A percentile compares a stretch with the other conserved stretches of the same genome.
Conservation (phyloP, 1,140 invertebrate species). For the Drosophila lowei region DNA sequence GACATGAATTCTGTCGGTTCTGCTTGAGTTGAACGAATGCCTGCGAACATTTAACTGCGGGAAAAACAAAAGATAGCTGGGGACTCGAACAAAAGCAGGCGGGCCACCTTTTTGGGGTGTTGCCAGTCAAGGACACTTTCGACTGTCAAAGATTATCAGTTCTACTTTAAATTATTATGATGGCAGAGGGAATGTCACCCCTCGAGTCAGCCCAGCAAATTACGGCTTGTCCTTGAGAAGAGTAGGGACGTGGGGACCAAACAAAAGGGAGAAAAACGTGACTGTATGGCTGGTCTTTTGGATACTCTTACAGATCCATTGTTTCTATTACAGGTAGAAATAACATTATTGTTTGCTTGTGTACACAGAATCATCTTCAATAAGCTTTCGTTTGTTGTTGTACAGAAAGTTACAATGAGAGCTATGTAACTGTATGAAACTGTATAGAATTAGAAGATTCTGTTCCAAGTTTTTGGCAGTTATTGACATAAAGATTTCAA, state of each 20-base stretch:
- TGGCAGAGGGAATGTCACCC: conserved; percentile 36
- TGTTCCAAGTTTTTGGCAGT: too few species aligned
- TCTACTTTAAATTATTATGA: conserved; percentile 64
- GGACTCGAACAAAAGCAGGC: neutral
- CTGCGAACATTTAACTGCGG: too few species aligned
- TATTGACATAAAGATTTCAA: too few species aligned
- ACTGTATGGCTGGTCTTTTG: neutral
- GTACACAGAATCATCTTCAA: too few species aligned
- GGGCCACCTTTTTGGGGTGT: conserved; percentile 36
- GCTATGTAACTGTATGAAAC: too few species aligned
- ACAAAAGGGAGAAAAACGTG: neutral
- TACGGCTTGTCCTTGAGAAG: conserved; percentile 44
- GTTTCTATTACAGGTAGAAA: too few species aligned
- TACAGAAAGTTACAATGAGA: too few species aligned
- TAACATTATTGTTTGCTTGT: too few species aligned
- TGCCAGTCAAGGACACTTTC: conserved; percentile 54
- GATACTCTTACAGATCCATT: too few species aligned
- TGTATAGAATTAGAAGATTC: too few species aligned
- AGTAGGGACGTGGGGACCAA: neutral
- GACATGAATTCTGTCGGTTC: conserved; percentile 32
- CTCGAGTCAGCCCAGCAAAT: conserved; percentile 41
- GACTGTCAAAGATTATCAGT: conserved; percentile 66
- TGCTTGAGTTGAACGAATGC: neutral
- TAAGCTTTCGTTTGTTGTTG: too few species aligned
- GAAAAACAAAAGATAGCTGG: conserved; percentile 21